These are phyloP conservation scores for Eristalinus sepulchralis DNA, from an alignment of 2,888 invertebrate genomes.

Conservation along the genomic window DNA sequence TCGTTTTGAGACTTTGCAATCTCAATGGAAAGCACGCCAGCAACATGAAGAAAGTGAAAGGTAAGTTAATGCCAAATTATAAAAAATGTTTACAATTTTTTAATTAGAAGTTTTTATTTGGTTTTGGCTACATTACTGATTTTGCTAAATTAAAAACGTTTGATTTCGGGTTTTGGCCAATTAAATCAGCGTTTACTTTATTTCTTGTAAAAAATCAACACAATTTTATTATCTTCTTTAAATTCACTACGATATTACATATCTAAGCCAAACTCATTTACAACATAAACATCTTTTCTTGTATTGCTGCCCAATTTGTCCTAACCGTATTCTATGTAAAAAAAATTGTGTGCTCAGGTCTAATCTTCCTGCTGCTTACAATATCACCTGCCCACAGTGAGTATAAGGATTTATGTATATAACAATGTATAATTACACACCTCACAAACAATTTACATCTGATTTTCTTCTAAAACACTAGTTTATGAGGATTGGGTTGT, in stretches of 20 bases:
- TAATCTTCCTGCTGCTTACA: constrained; percentile 84
- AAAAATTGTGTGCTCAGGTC: constrained; percentile 81
- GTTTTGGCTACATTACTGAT: constrained; percentile 3
- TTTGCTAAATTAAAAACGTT: constrained; percentile 41
- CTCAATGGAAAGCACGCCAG: constrained; percentile 88
- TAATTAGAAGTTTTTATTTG: neutral
- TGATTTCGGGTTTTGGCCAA: constrained; percentile 68
- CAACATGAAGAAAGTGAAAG: constrained; percentile 89
- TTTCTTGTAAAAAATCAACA: neutral
- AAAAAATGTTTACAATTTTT: neutral
- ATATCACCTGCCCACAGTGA: constrained; percentile 86
- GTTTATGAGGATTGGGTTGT: neutral
- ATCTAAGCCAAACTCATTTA: constrained; percentile 8
- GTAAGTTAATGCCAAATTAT: constrained; percentile 82
- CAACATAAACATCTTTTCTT: constrained; percentile 48
- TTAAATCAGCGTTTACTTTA: neutral
- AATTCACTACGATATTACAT: neutral
- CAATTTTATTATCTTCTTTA: neutral
- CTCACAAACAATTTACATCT: neutral
- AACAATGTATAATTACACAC: constrained; percentile 14
- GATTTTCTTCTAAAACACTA: neutral
- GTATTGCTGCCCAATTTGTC: constrained; percentile 59
- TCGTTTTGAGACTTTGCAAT: constrained; percentile 86
- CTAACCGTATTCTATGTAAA: constrained; percentile 43
- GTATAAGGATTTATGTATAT: constrained; percentile 78